Evolutionary conservation across 2,888 invertebrate genomes (phyloP), one percentile per base, ranked within the genome.

Genomic region (Gortyna flavago): DNA sequence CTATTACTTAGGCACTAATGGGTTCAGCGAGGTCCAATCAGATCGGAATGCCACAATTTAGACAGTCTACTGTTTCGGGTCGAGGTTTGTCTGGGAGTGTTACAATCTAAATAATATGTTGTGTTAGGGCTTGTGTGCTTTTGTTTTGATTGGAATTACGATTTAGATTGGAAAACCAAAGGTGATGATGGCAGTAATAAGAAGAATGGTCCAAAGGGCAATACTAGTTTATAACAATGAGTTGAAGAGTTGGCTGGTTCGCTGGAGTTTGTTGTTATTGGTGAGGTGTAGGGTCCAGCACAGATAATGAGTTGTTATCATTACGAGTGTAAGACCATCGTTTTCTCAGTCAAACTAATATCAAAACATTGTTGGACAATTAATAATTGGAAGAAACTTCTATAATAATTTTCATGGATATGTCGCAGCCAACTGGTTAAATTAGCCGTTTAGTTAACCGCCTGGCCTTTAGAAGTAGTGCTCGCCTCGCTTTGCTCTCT

Each of bases 1-100:
- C 61, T 35, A 79, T 80, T 79, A 71, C 54, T 83, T 35, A 66
- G 44, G 21, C 64, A 4, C 70, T 79, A 83, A 83, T 80, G 48
- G 48, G 74, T 78, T 66, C 65, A 69, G 38, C 54, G 44, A 71
- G 62, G 57, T 44, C 69, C 35, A 51, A 72, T 77, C 77, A 44
- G 64, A 74, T 78, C 29, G 83, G 74, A 82, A 85, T 85, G 73
- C 51, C 54, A 85, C 72, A 81, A 48, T 72, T 69, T 82, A 74
- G 59, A 73, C 51, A 21, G 44, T 44, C 69, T 35, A 69, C 51
- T 44, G 61, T 82, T 67, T 61, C 44, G 79, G 69, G 59, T 54
- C 79, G 83, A 80, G 83, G 78, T 65, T 32, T 51, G 8, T 25
- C 35, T 59, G 29, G 16, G 25, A 21, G 38, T 83, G 64, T 66